phyloP scores from a whole-genome alignment of 1,140 invertebrate species.

The Diachasma alloeum region DNA sequence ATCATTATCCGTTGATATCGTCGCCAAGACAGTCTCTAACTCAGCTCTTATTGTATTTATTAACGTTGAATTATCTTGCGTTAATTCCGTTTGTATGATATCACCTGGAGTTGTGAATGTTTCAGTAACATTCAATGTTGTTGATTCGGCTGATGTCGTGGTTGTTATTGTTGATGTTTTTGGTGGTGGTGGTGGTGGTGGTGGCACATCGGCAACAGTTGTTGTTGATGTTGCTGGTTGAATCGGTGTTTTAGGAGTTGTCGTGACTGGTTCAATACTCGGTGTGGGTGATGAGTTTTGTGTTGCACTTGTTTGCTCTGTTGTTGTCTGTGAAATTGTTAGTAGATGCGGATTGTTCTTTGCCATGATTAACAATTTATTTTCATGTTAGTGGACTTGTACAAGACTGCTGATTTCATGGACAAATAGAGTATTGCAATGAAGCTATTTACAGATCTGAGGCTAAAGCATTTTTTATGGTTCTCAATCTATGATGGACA shows the following conservation, averaged over 20 bases:
- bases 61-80: background rate
- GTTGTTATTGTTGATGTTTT: constrained; percentile 42
- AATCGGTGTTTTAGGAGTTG: constrained; percentile 18
- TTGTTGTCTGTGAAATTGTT: constrained; percentile 62
- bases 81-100: background rate
- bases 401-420: constrained; percentile 1
- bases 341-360: constrained; percentile 47
- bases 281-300: constrained; percentile 35
- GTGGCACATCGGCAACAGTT: constrained; percentile 4
- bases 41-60: background rate
- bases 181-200: constrained; percentile 34
- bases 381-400: background rate
- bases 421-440: background rate
- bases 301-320: constrained; percentile 44
- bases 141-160: constrained; percentile 35
- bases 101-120: constrained; percentile 31
- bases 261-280: constrained; percentile 20
- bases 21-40: background rate
- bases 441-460: background rate
- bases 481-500: background rate
- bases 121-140: constrained; percentile 15
- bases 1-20: background rate
- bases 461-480: background rate
- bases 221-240: constrained; percentile 11
- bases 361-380: background rate